Percentiles rank a stretch among this genome's conserved stretches.
phyloP scores from a whole-genome alignment of 2,888 invertebrate species.

The Dicranocentrus wangi region DNA sequence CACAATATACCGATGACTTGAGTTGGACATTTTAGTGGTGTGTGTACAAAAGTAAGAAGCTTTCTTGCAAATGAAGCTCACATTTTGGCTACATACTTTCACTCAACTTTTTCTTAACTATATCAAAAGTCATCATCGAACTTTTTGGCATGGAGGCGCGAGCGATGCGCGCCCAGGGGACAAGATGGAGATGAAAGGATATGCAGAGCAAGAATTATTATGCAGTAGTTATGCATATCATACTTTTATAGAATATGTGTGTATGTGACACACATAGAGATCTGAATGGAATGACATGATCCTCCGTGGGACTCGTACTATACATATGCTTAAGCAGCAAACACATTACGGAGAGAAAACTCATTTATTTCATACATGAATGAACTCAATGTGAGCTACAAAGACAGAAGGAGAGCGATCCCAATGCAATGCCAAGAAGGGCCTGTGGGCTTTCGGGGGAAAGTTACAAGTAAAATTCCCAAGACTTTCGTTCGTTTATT shows the following conservation, averaged over 20 bases:
- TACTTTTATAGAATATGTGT: neutral
- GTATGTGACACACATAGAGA: neutral
- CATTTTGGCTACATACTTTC: neutral
- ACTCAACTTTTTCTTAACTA: neutral
- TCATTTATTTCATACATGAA: slow-evolving; percentile 60
- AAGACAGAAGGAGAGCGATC: slow-evolving; percentile 33
- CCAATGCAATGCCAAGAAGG: slow-evolving; percentile 45
- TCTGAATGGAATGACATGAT: slow-evolving; percentile 44
- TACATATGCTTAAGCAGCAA: slow-evolving; percentile 38
- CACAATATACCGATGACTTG: too few species aligned
- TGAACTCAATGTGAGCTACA: slow-evolving; percentile 48
- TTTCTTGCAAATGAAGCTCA: neutral
- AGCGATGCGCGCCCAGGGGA: too few species aligned
- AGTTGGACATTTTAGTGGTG: too few species aligned
- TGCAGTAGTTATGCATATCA: neutral
- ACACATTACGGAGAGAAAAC: slow-evolving; percentile 55
- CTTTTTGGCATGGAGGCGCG: neutral
- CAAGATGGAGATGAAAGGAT: neutral
- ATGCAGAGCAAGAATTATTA: neutral
- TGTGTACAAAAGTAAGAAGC: too few species aligned
- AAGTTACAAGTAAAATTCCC: neutral
- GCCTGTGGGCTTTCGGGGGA: neutral
- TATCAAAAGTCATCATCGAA: slow-evolving; percentile 8
- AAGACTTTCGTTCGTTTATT: neutral
- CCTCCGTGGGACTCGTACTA: slow-evolving; percentile 46